Base-by-base conservation (phyloP, 2,797 vertebrate genomes). In the Myiothlypis coronata region DNA sequence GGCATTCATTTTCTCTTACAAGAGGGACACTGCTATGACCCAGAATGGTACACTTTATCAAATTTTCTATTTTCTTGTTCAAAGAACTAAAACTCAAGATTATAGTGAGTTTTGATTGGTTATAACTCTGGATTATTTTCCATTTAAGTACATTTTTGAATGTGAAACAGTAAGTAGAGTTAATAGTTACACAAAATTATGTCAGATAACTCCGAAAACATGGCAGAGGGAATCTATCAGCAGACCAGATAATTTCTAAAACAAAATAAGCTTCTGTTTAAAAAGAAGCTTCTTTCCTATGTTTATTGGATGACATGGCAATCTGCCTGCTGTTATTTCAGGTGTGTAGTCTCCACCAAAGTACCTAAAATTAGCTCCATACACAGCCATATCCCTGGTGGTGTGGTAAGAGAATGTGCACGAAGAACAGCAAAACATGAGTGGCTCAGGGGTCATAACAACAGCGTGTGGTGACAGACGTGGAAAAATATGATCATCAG, bases 261-360 rank as follows among this genome's bases (percentile, higher is more conserved):
- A 35, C 59, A 91, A 95, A 97, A 95, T 75, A 95, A 96, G 13
- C 65, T 76, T 52, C 41, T 64, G 22, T 68, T 78, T 91, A 41
- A 14, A 59, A 96, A 90, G 76, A 91, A 56, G 4, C 0, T 56
- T 22, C 43, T 91, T 61, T 68, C 56, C 65, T 81, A 71, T 49
- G 53, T 94, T 97, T 96, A 93, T 94, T 83, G 93, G 79, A 64
- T 39, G 27, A 52, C 11, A 11, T 90, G 65, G 28, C 60, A 78
- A 94, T 96, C 86, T 94, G 50, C 52, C 75, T 90, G 65, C 53
- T 97, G 79, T 95, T 96, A 89, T 96, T 97, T 94, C 92, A 97
- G 95, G 85, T 97, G 94, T 44, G 89, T 96, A 93, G 41, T 92
- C 93, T 97, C 93, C 82, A 71, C 37, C 24, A 23, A 91, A 78